These are phyloP conservation scores for Sciurus carolinensis DNA, from an alignment of 2,797 vertebrate species.

Conservation along the genomic window DNA sequence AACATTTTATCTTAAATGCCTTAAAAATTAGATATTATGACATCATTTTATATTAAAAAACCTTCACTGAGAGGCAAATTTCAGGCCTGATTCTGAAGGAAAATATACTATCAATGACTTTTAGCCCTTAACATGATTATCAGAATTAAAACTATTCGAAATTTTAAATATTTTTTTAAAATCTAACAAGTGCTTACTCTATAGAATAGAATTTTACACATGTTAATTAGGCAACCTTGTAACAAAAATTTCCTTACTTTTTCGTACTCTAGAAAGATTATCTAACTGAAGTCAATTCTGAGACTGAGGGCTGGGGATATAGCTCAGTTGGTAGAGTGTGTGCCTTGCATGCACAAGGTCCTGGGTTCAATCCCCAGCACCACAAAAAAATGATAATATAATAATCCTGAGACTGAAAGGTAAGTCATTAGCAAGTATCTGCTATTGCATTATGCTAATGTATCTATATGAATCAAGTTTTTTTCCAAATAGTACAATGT, in stretches of 20 bases:
- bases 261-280: neutral
- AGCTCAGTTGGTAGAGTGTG: too few relatives aligned
- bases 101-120: neutral
- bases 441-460: constrained; percentile 28
- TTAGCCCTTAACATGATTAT: constrained; percentile 4
- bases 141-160: constrained; percentile 31
- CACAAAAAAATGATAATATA: too few relatives aligned
- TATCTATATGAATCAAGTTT: constrained; percentile 16
- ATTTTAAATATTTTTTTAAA: neutral
- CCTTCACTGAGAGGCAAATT: neutral
- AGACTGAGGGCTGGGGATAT: neutral
- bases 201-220: constrained; percentile 60
- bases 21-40: constrained; percentile 24
- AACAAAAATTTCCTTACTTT: constrained; percentile 49
- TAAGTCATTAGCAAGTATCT: constrained; percentile 35
- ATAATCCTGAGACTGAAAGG: constrained; percentile 39
- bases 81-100: neutral
- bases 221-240: constrained; percentile 12
- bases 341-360: too few relatives aligned
- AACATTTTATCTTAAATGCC: constrained; percentile 37
- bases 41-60: constrained; percentile 12
- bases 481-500: constrained; percentile 10
- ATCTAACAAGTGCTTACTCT: constrained; percentile 3
- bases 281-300: constrained; percentile 54
- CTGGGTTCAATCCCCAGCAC: too few relatives aligned